Conservation (phyloP, 1,140 invertebrate genomes). For the Ceratina calcarata region DNA sequence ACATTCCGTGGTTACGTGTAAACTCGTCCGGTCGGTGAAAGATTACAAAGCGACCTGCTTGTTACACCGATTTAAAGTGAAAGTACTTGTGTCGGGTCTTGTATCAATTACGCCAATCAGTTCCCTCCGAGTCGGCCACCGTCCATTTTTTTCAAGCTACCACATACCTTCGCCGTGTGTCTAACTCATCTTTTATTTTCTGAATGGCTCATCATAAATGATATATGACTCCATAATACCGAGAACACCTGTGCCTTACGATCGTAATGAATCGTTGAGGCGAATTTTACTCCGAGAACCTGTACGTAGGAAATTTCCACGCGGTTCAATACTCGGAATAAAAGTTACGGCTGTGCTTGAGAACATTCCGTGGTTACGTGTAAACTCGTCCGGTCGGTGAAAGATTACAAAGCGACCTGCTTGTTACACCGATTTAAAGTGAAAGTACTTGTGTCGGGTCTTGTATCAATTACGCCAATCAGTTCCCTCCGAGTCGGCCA, state of each 20-base stretch:
- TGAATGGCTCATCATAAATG: not conserved
- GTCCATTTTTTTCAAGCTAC: too few relatives aligned
- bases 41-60: constrained; percentile 7
- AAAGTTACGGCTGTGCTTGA: not conserved
- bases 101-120: constrained; percentile 32
- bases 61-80: constrained; percentile 24
- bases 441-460: constrained; percentile 21
- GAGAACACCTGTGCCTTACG: constrained; percentile 14
- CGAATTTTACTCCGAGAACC: not conserved
- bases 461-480: constrained; percentile 31
- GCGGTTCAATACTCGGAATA: not conserved
- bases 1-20: constrained; percentile 6
- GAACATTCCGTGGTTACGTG: constrained; percentile 6
- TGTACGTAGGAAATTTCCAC: not conserved
- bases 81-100: constrained; percentile 9
- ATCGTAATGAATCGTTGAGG: not conserved
- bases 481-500: not conserved
- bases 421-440: constrained; percentile 16
- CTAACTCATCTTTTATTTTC: too few relatives aligned
- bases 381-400: not conserved
- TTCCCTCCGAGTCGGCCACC: not conserved
- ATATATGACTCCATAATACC: not conserved
- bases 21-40: constrained; percentile 8
- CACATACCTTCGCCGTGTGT: too few relatives aligned
- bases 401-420: constrained; percentile 16